Base-by-base conservation (phyloP, 2,888 invertebrate genomes). In the Zonitis immaculata region DNA sequence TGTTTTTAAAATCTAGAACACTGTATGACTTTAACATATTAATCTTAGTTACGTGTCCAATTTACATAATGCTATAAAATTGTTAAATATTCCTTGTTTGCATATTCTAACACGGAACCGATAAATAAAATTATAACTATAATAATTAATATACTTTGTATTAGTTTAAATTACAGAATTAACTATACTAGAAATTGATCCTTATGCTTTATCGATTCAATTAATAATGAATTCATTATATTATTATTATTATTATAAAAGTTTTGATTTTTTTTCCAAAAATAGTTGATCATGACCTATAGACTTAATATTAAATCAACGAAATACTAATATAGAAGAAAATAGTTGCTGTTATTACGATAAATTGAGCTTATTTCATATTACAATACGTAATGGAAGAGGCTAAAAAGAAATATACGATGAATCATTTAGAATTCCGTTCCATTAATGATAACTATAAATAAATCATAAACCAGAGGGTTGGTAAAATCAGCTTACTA, bases 401-500 rank as follows among this genome's bases (percentile, higher is more conserved):
- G 39, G 11, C 9, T 8, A 4, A 18, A 1, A 3, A 9, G 18
- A 9, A 35, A 35, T 2, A 8, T n/a, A 44, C 26, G 20, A 14
- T 18, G 44, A 12, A 30, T 12, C 28, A 45, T 45, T 45, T 28
- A 28, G 20, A 45, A 45, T 27, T 45, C 45, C 45, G 20, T 16
- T 20, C 30, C 54, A 59, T 60, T 60, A 59, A 53, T 57, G 52
- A 50, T 52, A 52, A 42, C 52, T 55, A 52, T 58, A 59, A 61
- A 61, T 61, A 61, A 61, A 61, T 61, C 61, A 61, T 59, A 56
- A 56, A 58, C 50, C 44, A 47, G 49, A 51, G 55, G 50, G 46
- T 52, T 44, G 52, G 51, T 46, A 44, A 51, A 47, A 35, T 51
- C 35, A 30, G 45, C 32, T 46, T 27, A 46, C 30, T 42, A 16